Evolutionary conservation across 2,888 invertebrate species (phyloP).

Genomic region (Sclerodermus sp.): DNA sequence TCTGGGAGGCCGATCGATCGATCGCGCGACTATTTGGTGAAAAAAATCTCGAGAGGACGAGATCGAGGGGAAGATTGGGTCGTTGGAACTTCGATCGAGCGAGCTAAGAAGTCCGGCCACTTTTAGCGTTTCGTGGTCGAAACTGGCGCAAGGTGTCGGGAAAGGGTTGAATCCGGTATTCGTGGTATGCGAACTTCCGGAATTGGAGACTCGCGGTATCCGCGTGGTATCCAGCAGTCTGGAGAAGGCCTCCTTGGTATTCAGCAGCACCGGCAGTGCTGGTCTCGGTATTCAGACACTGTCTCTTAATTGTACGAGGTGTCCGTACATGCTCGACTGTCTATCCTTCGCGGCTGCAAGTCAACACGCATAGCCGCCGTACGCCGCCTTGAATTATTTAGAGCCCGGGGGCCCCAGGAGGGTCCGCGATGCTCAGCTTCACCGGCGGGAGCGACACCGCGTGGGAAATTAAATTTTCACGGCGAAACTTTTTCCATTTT

Average conservation of each 20-base stretch:
- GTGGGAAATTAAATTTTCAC: not conserved
- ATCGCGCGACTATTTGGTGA: too few relatives aligned
- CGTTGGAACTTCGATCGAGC: too few relatives aligned
- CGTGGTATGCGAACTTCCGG: slow-evolving; percentile 6
- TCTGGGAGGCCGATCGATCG: too few relatives aligned
- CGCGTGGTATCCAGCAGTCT: slow-evolving; percentile 1
- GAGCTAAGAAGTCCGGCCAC: too few relatives aligned
- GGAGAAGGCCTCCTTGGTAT: slow-evolving; percentile 24
- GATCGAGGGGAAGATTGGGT: too few relatives aligned
- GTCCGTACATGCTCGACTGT: slow-evolving; percentile 25
- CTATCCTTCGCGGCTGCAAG: slow-evolving; percentile 20
- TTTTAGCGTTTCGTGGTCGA: too few relatives aligned
- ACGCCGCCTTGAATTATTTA: slow-evolving; percentile 33
- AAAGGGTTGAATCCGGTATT: too few relatives aligned
- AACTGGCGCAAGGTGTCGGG: too few relatives aligned
- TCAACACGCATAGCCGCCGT: slow-evolving; percentile 29
- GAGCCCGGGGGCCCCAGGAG: slow-evolving; percentile 13
- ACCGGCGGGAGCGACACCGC: not conserved
- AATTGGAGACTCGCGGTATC: slow-evolving; percentile 12
- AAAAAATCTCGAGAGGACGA: too few relatives aligned
- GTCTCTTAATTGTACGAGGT: slow-evolving; percentile 35
- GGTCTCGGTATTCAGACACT: slow-evolving; percentile 31
- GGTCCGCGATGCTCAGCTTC: too few relatives aligned
- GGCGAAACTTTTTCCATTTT: not conserved
- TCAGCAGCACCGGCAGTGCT: slow-evolving; percentile 19